Evolutionary conservation across 1,140 invertebrate species (phyloP).

Genomic region (Drosophila dunni): DNA sequence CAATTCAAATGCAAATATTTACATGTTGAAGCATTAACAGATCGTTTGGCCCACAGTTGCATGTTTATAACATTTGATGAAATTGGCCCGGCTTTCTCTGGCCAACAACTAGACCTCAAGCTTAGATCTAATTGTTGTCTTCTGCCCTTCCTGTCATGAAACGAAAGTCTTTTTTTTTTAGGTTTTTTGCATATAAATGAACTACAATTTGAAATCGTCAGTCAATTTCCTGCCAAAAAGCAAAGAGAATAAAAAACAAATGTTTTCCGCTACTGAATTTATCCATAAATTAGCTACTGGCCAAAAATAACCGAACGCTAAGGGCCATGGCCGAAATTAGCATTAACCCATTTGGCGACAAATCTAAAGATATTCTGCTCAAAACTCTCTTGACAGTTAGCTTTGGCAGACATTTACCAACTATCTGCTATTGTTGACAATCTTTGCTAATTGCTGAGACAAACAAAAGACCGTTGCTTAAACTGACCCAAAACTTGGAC

Average conservation of each 20-base stretch:
- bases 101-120: slow-evolving; percentile 4
- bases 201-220: slow-evolving; percentile 31
- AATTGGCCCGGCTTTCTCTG: slow-evolving; percentile 36
- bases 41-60: not conserved
- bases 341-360: slow-evolving; percentile 56
- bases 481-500: slow-evolving; percentile 65
- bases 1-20: slow-evolving; percentile 24
- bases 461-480: slow-evolving; percentile 47
- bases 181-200: slow-evolving; percentile 48
- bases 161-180: slow-evolving; percentile 32
- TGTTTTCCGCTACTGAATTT: slow-evolving; percentile 18
- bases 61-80: not conserved
- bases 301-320: slow-evolving; percentile 12
- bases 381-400: slow-evolving; percentile 25
- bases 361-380: slow-evolving; percentile 15
- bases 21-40: slow-evolving; percentile 15
- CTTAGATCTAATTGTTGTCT: slow-evolving; percentile 28
- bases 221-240: slow-evolving; percentile 35
- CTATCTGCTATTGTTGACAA: slow-evolving; percentile 56
- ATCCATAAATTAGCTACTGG: slow-evolving; percentile 37
- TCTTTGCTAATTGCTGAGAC: slow-evolving; percentile 65
- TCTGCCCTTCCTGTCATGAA: slow-evolving; percentile 36
- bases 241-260: not conserved
- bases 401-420: not conserved
- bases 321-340: slow-evolving; percentile 28